Conservation (phyloP, 1,140 invertebrate genomes). For the Archivesica marissinica region DNA sequence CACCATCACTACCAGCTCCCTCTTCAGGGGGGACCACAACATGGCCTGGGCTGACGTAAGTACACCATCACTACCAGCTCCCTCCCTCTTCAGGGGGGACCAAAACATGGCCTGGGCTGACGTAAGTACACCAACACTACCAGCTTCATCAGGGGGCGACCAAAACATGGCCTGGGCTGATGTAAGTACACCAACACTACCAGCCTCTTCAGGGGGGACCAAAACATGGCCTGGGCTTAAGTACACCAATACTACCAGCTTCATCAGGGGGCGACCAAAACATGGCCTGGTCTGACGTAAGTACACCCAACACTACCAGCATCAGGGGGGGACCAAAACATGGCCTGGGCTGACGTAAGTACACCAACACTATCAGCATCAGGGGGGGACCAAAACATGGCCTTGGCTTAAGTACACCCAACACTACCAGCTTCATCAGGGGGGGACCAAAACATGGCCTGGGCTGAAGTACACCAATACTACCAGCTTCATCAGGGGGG, state of each 20-base stretch:
- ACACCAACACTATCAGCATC: too few relatives aligned
- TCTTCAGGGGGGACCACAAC: slow-evolving; percentile 84
- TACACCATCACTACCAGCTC: too few relatives aligned
- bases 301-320: slow-evolving; percentile 90
- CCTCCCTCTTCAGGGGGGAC: slow-evolving; percentile 87
- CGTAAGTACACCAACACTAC: too few relatives aligned
- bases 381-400: slow-evolving; percentile 79
- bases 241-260: too few relatives aligned
- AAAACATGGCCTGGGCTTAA: slow-evolving; percentile 80
- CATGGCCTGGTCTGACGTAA: too few relatives aligned
- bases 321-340: slow-evolving; percentile 80
- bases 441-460: slow-evolving; percentile 79
- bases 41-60: slow-evolving; percentile 80
- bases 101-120: slow-evolving; percentile 80
- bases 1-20: slow-evolving; percentile 97
- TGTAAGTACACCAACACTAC: too few relatives aligned
- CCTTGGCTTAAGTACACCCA: slow-evolving; percentile 81
- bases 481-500: too few relatives aligned
- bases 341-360: slow-evolving; percentile 80
- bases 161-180: slow-evolving; percentile 80
- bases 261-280: too few relatives aligned
- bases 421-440: slow-evolving; percentile 93
- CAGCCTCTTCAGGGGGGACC: slow-evolving; percentile 87
- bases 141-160: slow-evolving; percentile 88
- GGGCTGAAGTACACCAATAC: slow-evolving; percentile 82